Conservation (phyloP, 2,888 invertebrate species). For the Dasypogon diadema region DNA sequence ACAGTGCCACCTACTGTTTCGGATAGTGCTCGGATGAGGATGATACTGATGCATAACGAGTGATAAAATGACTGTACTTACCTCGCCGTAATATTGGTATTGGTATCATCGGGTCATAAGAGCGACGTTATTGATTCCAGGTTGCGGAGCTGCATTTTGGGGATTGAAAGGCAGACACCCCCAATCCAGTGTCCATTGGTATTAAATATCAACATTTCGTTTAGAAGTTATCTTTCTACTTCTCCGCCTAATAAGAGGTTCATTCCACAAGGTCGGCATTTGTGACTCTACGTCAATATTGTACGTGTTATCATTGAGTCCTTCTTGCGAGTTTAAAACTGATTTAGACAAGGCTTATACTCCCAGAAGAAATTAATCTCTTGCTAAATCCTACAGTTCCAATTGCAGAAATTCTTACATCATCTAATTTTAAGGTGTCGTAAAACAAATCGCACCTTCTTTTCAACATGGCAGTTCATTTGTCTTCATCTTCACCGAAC, state of each 20-base stretch:
- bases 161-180: neutral
- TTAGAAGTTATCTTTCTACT: too few species aligned
- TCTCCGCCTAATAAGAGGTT: too few species aligned
- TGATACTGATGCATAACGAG: neutral
- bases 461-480: conserved; percentile 20
- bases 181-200: neutral
- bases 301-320: too few species aligned
- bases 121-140: conserved; percentile 16
- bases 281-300: too few species aligned
- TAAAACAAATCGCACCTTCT: conserved; percentile 9
- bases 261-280: too few species aligned
- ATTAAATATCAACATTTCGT: too few species aligned
- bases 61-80: neutral
- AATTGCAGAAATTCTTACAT: neutral
- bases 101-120: conserved; percentile 1
- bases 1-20: neutral
- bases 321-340: too few species aligned
- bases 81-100: neutral
- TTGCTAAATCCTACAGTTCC: too few species aligned
- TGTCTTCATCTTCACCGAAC: conserved; percentile 19
- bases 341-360: too few species aligned
- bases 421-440: neutral
- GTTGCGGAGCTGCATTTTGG: neutral
- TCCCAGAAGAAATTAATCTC: too few species aligned
- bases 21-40: neutral